Evolutionary conservation across 1,140 invertebrate genomes (phyloP), one percentile per base, ranked within the genome.

Genomic region (Formica selysi): DNA sequence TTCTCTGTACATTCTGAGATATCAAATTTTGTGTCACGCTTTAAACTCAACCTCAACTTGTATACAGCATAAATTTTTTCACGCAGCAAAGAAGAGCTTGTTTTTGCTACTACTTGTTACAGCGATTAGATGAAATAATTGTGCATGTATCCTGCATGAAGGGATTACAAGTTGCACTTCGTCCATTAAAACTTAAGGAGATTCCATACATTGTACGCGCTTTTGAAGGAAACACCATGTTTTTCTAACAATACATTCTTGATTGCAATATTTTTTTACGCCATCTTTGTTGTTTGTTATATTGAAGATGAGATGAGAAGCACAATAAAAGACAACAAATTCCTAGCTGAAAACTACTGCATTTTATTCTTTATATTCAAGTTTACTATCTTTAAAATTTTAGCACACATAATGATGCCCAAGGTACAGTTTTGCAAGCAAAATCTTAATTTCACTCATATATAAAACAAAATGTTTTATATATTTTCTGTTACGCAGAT

Each of bases 231-330:
- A n/a, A 41, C 48, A 41, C 5, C 4, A 59, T 70, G 79, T 87
- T 80, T 90, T 90, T 85, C 85, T 79, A 81, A 90, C 36, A 64
- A 87, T 48, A 68, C 79, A 76, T 85, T 90, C 64, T 70, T 85
- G 51, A 88, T 86, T 73, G 70, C 85, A 48, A 62, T 86, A 90
- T 88, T 90, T 90, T 78, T 90, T 90, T 86, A 90, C 29, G 86
- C 85, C n/a, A 90, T 51, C 61, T 85, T 84, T 88, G 89, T 90
- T 90, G 62, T 88, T 88, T 90, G 89, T 90, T 90, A 90, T 44
- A 88, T 90, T 68, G 62, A 44, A 81, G 81, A 67, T 85, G 13
- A 59, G 29, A 59, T 76, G 62, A 87, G 61, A 62, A 62, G 59
- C 71, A 78, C 76, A 87, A 90, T 61, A 85, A 89, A 89, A 76